These are phyloP conservation scores for Nephrotoma flavescens DNA, from an alignment of 2,888 invertebrate genomes.

Conservation along the genomic window DNA sequence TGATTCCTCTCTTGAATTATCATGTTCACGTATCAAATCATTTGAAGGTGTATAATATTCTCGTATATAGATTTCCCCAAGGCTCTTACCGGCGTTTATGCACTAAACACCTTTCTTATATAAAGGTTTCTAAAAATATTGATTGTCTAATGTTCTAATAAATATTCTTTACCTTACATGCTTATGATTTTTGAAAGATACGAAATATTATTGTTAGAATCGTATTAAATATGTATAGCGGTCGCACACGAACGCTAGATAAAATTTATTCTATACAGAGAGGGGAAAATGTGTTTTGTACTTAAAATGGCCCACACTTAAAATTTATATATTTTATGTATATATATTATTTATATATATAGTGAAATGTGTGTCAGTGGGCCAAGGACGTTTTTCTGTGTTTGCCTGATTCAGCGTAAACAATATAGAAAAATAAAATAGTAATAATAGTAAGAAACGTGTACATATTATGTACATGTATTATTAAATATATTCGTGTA, in stretches of 20 bases:
- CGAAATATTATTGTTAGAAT: not conserved
- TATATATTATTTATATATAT: not conserved
- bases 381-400: conserved; percentile 5
- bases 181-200: not conserved
- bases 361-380: conserved; percentile 4
- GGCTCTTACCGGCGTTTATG: not conserved
- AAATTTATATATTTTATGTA: not conserved
- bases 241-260: not conserved
- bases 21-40: not conserved
- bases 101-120: not conserved
- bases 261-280: not conserved
- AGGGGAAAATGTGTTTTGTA: not conserved
- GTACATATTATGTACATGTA: not conserved
- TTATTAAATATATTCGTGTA: not conserved
- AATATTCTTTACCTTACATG: not conserved
- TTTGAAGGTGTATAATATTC: not conserved
- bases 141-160: not conserved
- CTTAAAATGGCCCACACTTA: conserved; percentile 1
- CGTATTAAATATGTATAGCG: not conserved
- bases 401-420: not conserved
- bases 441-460: not conserved
- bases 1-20: not conserved
- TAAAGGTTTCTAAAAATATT: not conserved
- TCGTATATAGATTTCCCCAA: not conserved
- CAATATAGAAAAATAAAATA: not conserved